Percentiles rank a stretch among this genome's conserved stretches.
Evolutionary conservation across 1,140 invertebrate species (phyloP).

Genomic region (Heliconius congener): DNA sequence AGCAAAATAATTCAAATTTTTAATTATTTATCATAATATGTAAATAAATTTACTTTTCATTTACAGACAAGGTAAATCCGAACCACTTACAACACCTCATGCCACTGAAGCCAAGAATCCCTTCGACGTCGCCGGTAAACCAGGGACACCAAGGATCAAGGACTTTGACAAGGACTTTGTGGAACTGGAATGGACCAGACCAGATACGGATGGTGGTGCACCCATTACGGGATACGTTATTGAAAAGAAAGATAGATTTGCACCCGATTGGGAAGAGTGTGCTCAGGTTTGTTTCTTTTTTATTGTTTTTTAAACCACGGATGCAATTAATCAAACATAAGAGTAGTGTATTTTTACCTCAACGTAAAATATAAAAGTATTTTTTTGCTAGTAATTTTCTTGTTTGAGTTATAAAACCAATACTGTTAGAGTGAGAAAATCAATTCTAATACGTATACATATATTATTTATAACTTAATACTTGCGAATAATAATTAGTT

Average conservation of each 20-base stretch:
- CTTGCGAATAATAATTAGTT: too few species aligned
- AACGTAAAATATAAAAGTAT: too few species aligned
- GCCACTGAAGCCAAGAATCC: slow-evolving; percentile 99
- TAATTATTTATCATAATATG: too few species aligned
- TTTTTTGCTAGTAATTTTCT: too few species aligned
- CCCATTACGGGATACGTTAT: slow-evolving; percentile 96
- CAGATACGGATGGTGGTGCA: slow-evolving; percentile 92
- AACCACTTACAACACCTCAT: slow-evolving; percentile 93
- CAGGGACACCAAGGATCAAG: slow-evolving; percentile 90
- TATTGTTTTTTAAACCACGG: not conserved
- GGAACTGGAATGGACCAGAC: slow-evolving; percentile 96
- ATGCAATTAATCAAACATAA: too few species aligned
- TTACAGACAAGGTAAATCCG: slow-evolving; percentile 92
- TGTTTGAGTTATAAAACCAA: too few species aligned
- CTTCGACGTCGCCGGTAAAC: slow-evolving; percentile 87
- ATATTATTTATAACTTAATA: too few species aligned
- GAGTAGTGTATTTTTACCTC: too few species aligned
- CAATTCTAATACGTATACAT: too few species aligned
- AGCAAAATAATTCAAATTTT: too few species aligned
- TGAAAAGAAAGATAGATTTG: slow-evolving; percentile 97
- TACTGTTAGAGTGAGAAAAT: too few species aligned
- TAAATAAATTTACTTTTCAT: not conserved
- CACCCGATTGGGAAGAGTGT: slow-evolving; percentile 93
- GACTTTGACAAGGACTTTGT: slow-evolving; percentile 97
- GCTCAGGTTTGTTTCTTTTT: slow-evolving; percentile 81